Base-by-base conservation (phyloP, 53 echinoderm and acorn worm genomes). In the Stichopus horrens region DNA sequence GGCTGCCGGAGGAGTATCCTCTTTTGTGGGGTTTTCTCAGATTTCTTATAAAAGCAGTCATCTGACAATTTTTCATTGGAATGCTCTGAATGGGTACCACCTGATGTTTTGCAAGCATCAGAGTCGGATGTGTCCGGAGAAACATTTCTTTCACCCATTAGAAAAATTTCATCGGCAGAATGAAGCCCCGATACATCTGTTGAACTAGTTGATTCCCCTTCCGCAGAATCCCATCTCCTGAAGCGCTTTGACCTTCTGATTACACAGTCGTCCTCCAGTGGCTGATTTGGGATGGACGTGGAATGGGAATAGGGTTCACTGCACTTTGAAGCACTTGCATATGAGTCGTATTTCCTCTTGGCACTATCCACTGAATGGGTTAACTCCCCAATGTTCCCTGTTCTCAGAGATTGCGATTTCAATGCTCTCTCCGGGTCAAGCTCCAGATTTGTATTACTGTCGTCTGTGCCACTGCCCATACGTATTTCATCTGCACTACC, bases 191-290 rank as follows among this genome's bases (percentile, higher is more conserved):
- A 20, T 5, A 55, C 18, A 55, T 55, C 71, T 7, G 19, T 18
- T 18, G n/a, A 18, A 71, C 18, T 16, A 4, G 14, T 55, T 9
- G 7, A 57, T 10, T 52, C 13, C n/a, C 19, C 16, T n/a, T 21
- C n/a, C 9, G 80, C 21, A 21, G 80, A 80, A 53, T 21, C 56
- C 5, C 56, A 55, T 80, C 56, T 80, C 21, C 56, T 80, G 9
- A 80, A 80, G 54, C 80, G n/a, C 19, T 80, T 80, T 80, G 80
- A 80, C 80, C 80, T 80, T 57, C 80, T 80, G 9, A 13, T 56
- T 56, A 37, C 37, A 37, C 37, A 37, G 37, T 37, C 37, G 37
- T 37, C 37, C 37, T 1, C 0, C 37, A 2, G 37, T 37, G 37
- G 37, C 37, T 37, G 37, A 37, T 37, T 37, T 37, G 0, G 37